Evolutionary conservation across 2,113 vertebrate genomes (phyloP).

Genomic region (Hemibagrus wyckioides): DNA sequence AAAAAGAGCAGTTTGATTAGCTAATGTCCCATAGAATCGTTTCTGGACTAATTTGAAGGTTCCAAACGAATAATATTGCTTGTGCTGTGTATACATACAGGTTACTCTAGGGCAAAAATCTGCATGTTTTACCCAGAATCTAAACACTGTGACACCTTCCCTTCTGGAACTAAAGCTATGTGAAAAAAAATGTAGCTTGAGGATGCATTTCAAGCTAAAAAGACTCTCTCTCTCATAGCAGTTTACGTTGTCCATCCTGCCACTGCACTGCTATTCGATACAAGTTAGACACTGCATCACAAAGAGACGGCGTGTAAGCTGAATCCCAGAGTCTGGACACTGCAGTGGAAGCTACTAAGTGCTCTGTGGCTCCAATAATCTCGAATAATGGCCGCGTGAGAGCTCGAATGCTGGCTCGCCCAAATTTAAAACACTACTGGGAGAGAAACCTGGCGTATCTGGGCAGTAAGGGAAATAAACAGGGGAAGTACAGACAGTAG

Average conservation of each 20-base stretch:
- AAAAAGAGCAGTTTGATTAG: constrained; percentile 29
- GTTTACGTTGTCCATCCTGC: neutral
- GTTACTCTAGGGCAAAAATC: neutral
- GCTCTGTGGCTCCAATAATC: constrained; percentile 29
- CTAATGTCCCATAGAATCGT: no score
- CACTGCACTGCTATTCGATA: constrained; percentile 6
- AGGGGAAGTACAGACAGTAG: neutral
- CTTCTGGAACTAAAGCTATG: neutral
- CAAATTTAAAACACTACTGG: neutral
- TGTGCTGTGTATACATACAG: neutral
- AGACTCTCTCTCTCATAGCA: neutral
- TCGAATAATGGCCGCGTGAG: constrained; percentile 27
- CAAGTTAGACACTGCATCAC: constrained; percentile 28
- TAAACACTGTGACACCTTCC: neutral
- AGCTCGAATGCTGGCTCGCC: constrained; percentile 8
- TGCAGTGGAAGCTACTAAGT: constrained; percentile 41
- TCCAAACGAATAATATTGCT: neutral
- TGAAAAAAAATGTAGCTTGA: neutral
- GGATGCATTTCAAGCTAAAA: constrained; percentile 2
- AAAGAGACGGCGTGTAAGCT: constrained; percentile 14
- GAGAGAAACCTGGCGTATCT: constrained; percentile 7
- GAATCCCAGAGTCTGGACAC: constrained; percentile 2
- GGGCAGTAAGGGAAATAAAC: neutral
- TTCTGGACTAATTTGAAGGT: no score
- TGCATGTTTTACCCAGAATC: neutral